phyloP scores from a whole-genome alignment of 2,888 invertebrate species.

The Keiferia lycopersicella region DNA sequence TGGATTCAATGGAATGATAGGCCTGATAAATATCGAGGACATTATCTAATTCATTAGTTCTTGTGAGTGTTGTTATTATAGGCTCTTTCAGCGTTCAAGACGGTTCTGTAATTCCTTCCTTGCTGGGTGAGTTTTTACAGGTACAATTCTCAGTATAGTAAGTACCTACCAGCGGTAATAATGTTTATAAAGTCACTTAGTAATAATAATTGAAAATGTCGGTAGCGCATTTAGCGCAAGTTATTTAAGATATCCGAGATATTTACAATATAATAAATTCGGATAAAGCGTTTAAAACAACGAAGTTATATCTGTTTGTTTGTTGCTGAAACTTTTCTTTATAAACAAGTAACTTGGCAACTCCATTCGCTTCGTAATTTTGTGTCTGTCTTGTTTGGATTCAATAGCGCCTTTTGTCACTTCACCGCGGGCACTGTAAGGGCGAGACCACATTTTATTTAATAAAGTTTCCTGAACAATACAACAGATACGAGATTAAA shows the following conservation, averaged over 20 bases:
- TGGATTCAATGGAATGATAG: neutral
- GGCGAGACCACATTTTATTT: neutral
- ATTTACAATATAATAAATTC: neutral
- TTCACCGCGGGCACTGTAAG: neutral
- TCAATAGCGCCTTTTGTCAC: slow-evolving; percentile 9
- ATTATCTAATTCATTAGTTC: slow-evolving; percentile 1
- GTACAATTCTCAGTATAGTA: neutral
- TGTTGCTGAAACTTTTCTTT: neutral
- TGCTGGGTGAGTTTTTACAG: neutral
- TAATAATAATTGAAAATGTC: too few relatives aligned
- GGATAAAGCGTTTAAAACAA: slow-evolving; percentile 7
- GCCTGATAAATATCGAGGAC: slow-evolving; percentile 1
- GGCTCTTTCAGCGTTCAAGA: neutral
- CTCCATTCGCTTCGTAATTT: slow-evolving; percentile 17
- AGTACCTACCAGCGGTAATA: neutral
- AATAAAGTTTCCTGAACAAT: slow-evolving; percentile 1
- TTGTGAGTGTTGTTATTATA: neutral
- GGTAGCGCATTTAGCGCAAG: too few relatives aligned
- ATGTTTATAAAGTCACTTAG: too few relatives aligned
- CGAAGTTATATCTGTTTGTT: neutral
- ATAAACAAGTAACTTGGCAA: neutral
- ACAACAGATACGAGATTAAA: too few relatives aligned
- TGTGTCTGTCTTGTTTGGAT: slow-evolving; percentile 7
- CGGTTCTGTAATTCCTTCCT: neutral
- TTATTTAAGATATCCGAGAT: neutral